These are phyloP conservation scores for Cecropterus lyciades DNA, from an alignment of 1,140 invertebrate species.

Conservation along the genomic window DNA sequence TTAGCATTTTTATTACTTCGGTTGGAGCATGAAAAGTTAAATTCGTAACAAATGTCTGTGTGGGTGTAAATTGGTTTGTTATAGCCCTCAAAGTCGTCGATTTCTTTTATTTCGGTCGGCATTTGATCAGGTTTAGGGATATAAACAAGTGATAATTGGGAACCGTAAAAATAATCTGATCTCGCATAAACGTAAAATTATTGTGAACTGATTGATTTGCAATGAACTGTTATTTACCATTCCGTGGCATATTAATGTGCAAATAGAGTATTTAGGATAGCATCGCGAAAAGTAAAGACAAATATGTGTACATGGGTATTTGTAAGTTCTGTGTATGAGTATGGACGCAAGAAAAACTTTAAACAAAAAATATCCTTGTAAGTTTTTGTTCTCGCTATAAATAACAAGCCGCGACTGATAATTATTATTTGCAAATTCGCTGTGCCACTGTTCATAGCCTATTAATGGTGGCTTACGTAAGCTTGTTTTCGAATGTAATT, in stretches of 20 bases:
- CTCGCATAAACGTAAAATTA: neutral
- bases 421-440: slow-evolving; percentile 15
- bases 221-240: no score
- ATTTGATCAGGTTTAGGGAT: slow-evolving; percentile 5
- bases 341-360: neutral
- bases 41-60: slow-evolving; percentile 33
- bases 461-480: slow-evolving; percentile 3
- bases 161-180: slow-evolving; percentile 1
- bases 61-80: slow-evolving; percentile 31
- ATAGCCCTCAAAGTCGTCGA: slow-evolving; percentile 16
- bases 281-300: neutral
- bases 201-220: neutral
- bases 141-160: slow-evolving; percentile 1
- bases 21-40: slow-evolving; percentile 26
- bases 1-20: slow-evolving; percentile 37
- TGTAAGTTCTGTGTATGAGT: neutral
- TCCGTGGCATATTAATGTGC: neutral
- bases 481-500: slow-evolving; percentile 6
- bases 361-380: neutral
- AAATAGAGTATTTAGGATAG: neutral
- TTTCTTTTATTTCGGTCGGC: slow-evolving; percentile 3
- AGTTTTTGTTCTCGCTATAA: neutral
- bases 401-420: slow-evolving; percentile 1
- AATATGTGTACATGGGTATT: neutral
- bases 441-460: neutral